Base-by-base conservation (phyloP, 64 coral and sea anemone species). In the Stichodactyla mertensii region DNA sequence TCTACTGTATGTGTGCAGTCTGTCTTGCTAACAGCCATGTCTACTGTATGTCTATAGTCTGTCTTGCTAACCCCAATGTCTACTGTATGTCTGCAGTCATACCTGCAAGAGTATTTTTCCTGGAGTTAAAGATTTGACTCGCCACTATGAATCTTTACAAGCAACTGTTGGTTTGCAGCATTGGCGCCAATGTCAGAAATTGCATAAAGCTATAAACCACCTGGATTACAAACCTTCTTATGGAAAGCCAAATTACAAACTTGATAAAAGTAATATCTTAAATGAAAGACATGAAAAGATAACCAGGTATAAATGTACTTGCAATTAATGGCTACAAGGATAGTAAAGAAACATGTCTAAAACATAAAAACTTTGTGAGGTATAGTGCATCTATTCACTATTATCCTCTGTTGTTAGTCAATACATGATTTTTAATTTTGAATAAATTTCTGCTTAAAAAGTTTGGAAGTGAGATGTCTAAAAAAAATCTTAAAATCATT, bases 101-200 rank as follows among this genome's bases (percentile, higher is more conserved):
- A 18, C 5, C 19, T 6, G 62, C 22, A 66, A 66, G 19, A 66
- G 26, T 51, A 31, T 52, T 56, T 84, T 84, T 31, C 82, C 53
- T 84, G 82, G 82, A 6, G 82, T 84, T 4, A 84, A 58, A 60
- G 53, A 84, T 52, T 52, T 84, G 55, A 84, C 82, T 55, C 82
- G 26, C n/a, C 82, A 56, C 54, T 84, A 52, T 84, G 82, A 84
- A n/a, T 84, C 54, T 27, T 31, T 84, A 15, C 78, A 51, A 52
- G 28, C 78, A n/a, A 79, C 77, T 84, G 4, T 15, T 55, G 82
- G 82, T 54, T 26, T 26, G 27, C 45, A 18, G 53, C 54, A 84
- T 16, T 84, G 82, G 82, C 82, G 55, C n/a, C 52, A 54, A 9
- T 0, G 59, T 24, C 82, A 84, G 53, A 26, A 20, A 52, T 6